phyloP scores from a whole-genome alignment of 2,113 vertebrate genomes.

The Istiophorus platypterus region DNA sequence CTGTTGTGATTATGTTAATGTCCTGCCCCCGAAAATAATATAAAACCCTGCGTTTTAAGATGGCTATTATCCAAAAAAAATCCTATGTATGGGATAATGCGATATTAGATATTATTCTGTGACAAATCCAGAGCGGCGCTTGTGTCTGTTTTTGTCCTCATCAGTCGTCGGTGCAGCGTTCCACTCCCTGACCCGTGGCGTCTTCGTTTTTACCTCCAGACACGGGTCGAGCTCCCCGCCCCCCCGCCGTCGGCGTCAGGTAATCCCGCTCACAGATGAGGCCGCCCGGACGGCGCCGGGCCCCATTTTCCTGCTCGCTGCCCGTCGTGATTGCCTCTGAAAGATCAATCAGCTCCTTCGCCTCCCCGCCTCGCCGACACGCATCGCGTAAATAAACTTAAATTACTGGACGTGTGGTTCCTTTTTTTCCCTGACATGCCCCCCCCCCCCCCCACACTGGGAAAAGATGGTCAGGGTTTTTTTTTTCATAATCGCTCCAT shows the following conservation, averaged over 20 bases:
- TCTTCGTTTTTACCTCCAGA: not conserved
- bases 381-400: constrained; percentile 70
- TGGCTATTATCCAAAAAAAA: too few species aligned
- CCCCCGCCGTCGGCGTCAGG: not conserved
- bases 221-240: not conserved
- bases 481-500: constrained; percentile 58
- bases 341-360: constrained; percentile 65
- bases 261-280: constrained; percentile 56
- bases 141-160: not conserved
- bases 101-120: too few species aligned
- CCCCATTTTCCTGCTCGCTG: constrained; percentile 73
- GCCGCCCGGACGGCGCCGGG: not conserved
- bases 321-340: constrained; percentile 72
- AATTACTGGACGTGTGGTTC: constrained; percentile 40
- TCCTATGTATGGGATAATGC: too few species aligned
- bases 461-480: constrained; percentile 44
- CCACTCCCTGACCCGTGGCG: not conserved
- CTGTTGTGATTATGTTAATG: too few species aligned
- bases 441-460: not conserved
- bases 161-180: not conserved
- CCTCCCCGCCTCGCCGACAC: constrained; percentile 32
- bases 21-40: too few species aligned
- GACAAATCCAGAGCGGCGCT: not conserved
- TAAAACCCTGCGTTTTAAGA: too few species aligned
- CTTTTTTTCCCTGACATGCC: constrained; percentile 25